Evolutionary conservation across 1,140 invertebrate genomes (phyloP), one percentile per base, ranked within the genome.

Genomic region (Drosophila equinoxialis): DNA sequence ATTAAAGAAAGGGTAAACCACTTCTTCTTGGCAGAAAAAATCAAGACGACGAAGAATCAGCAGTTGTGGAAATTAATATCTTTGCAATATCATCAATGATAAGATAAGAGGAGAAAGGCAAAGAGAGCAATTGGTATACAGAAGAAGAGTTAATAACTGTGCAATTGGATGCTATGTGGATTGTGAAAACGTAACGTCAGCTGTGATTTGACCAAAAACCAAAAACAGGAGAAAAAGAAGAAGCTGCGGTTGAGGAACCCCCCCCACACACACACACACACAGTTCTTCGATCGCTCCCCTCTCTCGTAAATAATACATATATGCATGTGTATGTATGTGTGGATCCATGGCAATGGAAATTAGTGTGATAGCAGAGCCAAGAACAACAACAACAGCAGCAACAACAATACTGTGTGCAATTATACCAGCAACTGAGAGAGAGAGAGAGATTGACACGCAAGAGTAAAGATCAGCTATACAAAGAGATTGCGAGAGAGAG

Each of bases 331-430:
- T 23, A 23, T 51, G 20, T 5, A 23, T 10, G 41, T 72, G 75
- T 75, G 71, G 68, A 76, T 59, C 65, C 68, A 63, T 68, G 81
- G 81, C 78, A 81, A 85, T 85, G 82, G 82, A 87, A 87, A 87
- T 82, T 54, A 76, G 79, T 87, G 82, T 71, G 67, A 68, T 61
- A 65, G 65, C 35, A 35, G 63, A 69, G 37, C 41, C 42, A 4
- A 11, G 1, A 39, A 39, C 37, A 73, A 68, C 23, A 41, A 68
- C 68, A 67, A 10, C 35, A 37, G 6, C 35, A 37, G 10, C 7
- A 13, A 3, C 37, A 39, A 68, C 23, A 41, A 63, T 68, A 67
- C 60, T 66, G 63, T 73, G 57, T 58, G 69, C 68, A 72, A 60
- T 68, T 57, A 79, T 45, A 33, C 55, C 64, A 63, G 74, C 41